Evolutionary conservation across 2,888 invertebrate species (phyloP).

Genomic region (Homarus gammarus): DNA sequence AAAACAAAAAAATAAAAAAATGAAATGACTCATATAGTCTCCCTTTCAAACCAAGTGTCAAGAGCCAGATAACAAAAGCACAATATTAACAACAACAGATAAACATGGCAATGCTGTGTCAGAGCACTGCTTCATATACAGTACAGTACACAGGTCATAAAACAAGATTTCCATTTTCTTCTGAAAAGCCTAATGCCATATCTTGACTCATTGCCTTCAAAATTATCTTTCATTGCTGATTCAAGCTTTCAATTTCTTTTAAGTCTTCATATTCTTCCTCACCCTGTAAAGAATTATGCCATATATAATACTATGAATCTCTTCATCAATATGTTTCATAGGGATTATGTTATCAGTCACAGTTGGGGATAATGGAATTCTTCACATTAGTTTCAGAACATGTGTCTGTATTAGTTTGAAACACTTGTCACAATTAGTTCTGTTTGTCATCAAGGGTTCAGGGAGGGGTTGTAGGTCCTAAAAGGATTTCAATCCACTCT

Average conservation of each 20-base stretch:
- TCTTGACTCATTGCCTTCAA: constrained; percentile 16
- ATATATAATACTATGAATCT: constrained; percentile 20
- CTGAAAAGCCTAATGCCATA: constrained; percentile 6
- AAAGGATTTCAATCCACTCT: constrained; percentile 22
- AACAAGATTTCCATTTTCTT: constrained; percentile 27
- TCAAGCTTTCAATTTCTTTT: constrained; percentile 20
- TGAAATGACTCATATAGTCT: neutral
- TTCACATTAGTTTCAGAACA: constrained; percentile 5
- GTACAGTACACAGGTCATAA: neutral
- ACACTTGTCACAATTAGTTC: constrained; percentile 42
- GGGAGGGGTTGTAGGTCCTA: constrained; percentile 15
- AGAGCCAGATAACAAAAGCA: constrained; percentile 9
- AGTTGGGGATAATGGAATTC: constrained; percentile 19
- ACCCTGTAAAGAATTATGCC: constrained; percentile 47
- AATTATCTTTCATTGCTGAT: neutral
- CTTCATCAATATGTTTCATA: constrained; percentile 13
- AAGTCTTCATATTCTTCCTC: constrained; percentile 26
- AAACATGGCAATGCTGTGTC: neutral
- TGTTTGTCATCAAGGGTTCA: constrained; percentile 11
- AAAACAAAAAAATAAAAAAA: neutral
- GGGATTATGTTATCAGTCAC: constrained; percentile 11
- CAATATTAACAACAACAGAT: constrained; percentile 18
- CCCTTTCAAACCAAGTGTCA: constrained; percentile 13
- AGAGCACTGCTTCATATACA: neutral
- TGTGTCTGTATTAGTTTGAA: constrained; percentile 7